A percentile compares a stretch with the other conserved stretches of the same genome.
phyloP scores from a whole-genome alignment of 2,797 vertebrate species.

The Eleutherodactylus coqui region DNA sequence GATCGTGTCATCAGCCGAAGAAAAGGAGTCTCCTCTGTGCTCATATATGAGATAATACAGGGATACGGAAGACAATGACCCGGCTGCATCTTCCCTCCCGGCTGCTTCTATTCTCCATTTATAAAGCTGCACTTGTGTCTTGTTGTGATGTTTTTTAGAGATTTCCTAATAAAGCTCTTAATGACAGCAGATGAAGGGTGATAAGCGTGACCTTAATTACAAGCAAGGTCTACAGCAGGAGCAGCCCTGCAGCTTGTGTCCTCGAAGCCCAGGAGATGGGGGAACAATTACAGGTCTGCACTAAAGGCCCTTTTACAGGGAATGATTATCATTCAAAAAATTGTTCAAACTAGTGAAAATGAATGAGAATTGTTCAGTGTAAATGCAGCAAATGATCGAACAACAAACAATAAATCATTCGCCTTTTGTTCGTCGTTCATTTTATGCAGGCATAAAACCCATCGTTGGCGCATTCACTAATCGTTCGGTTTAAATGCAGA shows the following conservation, averaged over 20 bases:
- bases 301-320: too few relatives aligned
- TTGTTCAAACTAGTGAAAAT: too few relatives aligned
- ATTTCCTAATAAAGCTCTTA: slow-evolving; percentile 66
- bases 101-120: slow-evolving; percentile 45
- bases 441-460: too few relatives aligned
- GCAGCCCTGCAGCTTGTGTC: neutral
- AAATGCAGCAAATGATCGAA: too few relatives aligned
- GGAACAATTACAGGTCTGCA: neutral
- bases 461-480: too few relatives aligned
- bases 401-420: too few relatives aligned
- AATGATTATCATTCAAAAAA: too few relatives aligned
- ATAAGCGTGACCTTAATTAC: slow-evolving; percentile 58
- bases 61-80: slow-evolving; percentile 67
- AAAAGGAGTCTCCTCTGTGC: slow-evolving; percentile 66
- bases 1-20: slow-evolving; percentile 71
- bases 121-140: slow-evolving; percentile 47
- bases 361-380: too few relatives aligned
- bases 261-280: slow-evolving; percentile 13
- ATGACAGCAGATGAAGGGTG: slow-evolving; percentile 46
- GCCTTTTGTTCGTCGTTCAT: too few relatives aligned
- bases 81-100: slow-evolving; percentile 68
- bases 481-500: too few relatives aligned
- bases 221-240: slow-evolving; percentile 16
- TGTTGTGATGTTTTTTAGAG: slow-evolving; percentile 52
- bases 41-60: slow-evolving; percentile 65